Conservation (phyloP, 92 coral and sea anemone genomes). For the Desmophyllum pertusum region DNA sequence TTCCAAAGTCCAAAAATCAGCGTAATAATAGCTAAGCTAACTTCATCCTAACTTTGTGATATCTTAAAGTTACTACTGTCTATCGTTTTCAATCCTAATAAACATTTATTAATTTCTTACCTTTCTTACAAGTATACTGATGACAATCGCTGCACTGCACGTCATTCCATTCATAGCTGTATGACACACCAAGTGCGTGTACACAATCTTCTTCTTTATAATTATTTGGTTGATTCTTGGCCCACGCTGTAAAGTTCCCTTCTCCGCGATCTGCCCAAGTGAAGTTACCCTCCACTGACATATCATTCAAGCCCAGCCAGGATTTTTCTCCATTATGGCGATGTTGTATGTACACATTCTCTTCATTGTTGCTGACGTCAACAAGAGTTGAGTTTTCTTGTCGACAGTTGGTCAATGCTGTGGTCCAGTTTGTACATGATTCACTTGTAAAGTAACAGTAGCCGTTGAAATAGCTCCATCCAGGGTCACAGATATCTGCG, state of each 20-base stretch:
- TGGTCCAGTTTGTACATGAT: conserved; percentile 44
- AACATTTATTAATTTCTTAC: neutral
- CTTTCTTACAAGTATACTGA: conserved; percentile 25
- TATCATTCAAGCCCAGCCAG: conserved; percentile 45
- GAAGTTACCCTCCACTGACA: conserved; percentile 20
- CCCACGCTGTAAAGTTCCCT: conserved; percentile 39
- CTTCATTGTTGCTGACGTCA: conserved; percentile 32
- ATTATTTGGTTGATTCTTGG: conserved; percentile 31
- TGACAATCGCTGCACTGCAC: conserved; percentile 13
- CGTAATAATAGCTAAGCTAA: too few relatives aligned
- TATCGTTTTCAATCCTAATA: neutral
- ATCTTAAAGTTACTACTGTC: too few relatives aligned
- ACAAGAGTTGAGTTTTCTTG: conserved; percentile 34
- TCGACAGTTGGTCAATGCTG: conserved; percentile 39
- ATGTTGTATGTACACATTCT: conserved; percentile 55
- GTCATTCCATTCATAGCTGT: conserved; percentile 26
- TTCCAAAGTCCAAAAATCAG: too few relatives aligned
- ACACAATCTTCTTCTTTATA: conserved; percentile 25
- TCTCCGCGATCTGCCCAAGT: conserved; percentile 6
- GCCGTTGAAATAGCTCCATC: conserved; percentile 62
- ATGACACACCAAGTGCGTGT: conserved; percentile 7
- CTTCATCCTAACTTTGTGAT: too few relatives aligned
- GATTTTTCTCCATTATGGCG: conserved; percentile 47
- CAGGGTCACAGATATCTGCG: conserved; percentile 61
- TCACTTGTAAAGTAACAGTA: conserved; percentile 58